These are phyloP conservation scores for Pemphredon lugubris DNA, from an alignment of 2,888 invertebrate species.

Conservation along the genomic window DNA sequence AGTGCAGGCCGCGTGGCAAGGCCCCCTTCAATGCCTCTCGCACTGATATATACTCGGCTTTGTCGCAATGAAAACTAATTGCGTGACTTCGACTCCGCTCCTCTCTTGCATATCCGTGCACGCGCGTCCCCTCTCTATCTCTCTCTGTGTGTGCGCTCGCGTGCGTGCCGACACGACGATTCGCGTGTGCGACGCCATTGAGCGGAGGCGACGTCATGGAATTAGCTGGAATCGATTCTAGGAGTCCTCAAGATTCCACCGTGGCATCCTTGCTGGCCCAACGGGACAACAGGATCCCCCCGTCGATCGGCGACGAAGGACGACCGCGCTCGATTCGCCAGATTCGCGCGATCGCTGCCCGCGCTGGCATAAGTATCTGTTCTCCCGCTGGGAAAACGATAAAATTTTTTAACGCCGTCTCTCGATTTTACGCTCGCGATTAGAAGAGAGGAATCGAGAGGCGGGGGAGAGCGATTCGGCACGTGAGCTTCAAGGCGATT, in stretches of 20 bases:
- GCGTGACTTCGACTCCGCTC: conserved; percentile 48
- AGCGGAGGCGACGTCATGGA: conserved; percentile 24
- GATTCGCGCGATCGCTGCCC: conserved; percentile 12
- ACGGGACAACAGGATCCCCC: conserved; percentile 22
- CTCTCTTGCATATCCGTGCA: neutral
- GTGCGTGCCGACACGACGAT: too few species aligned
- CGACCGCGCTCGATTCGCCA: conserved; percentile 15
- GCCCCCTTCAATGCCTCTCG: conserved; percentile 78
- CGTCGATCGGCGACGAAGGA: conserved; percentile 42
- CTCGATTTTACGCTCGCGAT: conserved; percentile 18
- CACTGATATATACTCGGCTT: conserved; percentile 67
- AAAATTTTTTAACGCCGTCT: conserved; percentile 15
- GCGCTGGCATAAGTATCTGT: too few species aligned
- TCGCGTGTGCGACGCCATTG: conserved; percentile 31
- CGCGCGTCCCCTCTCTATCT: neutral
- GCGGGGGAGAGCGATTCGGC: neutral
- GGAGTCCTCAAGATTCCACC: conserved; percentile 50
- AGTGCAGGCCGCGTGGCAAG: conserved; percentile 75
- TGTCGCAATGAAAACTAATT: conserved; percentile 69
- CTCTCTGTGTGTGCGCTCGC: neutral
- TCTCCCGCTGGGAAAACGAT: too few species aligned
- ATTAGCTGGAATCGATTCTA: conserved; percentile 49
- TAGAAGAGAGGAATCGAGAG: conserved; percentile 2
- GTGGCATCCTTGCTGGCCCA: conserved; percentile 35
- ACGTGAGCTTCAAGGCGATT: conserved; percentile 4